A percentile compares a stretch with the other conserved stretches of the same genome.
phyloP scores from a whole-genome alignment of 1,140 invertebrate species.

The Drosophila elegans region DNA sequence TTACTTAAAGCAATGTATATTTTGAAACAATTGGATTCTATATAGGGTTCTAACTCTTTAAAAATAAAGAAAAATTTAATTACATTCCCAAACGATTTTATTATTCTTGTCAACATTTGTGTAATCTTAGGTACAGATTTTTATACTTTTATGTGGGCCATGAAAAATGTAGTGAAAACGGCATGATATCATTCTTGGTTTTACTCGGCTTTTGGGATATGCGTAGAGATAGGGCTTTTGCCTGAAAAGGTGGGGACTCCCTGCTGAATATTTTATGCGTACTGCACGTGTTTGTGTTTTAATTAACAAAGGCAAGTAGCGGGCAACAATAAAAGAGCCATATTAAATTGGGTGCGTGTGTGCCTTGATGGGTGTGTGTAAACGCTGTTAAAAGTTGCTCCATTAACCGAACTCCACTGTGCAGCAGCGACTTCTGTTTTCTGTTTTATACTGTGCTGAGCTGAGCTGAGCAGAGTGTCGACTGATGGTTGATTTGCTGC shows the following conservation, averaged over 20 bases:
- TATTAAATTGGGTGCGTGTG: constrained; percentile 62
- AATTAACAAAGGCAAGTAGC: constrained; percentile 73
- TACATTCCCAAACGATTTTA: neutral
- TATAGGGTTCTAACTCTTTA: too few relatives aligned
- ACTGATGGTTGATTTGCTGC: constrained; percentile 45
- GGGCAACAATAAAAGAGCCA: constrained; percentile 73
- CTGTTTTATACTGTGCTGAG: neutral
- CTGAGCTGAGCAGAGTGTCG: constrained; percentile 4
- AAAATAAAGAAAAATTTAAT: neutral
- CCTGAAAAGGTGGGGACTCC: constrained; percentile 27
- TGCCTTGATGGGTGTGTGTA: constrained; percentile 35
- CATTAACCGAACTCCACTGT: constrained; percentile 49
- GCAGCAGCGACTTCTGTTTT: constrained; percentile 41
- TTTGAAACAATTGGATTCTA: neutral
- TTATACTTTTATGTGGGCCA: constrained; percentile 23
- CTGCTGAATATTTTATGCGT: constrained; percentile 74
- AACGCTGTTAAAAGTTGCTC: constrained; percentile 58
- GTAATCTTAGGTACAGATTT: constrained; percentile 12
- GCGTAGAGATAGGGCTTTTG: constrained; percentile 4
- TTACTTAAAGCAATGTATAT: neutral
- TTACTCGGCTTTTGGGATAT: constrained; percentile 8
- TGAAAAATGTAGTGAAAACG: constrained; percentile 11
- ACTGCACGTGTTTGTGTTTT: constrained; percentile 82
- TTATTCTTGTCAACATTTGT: neutral
- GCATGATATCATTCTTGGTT: constrained; percentile 31